phyloP scores from a whole-genome alignment of 2,888 invertebrate species.

The Nasonovia ribisnigri region DNA sequence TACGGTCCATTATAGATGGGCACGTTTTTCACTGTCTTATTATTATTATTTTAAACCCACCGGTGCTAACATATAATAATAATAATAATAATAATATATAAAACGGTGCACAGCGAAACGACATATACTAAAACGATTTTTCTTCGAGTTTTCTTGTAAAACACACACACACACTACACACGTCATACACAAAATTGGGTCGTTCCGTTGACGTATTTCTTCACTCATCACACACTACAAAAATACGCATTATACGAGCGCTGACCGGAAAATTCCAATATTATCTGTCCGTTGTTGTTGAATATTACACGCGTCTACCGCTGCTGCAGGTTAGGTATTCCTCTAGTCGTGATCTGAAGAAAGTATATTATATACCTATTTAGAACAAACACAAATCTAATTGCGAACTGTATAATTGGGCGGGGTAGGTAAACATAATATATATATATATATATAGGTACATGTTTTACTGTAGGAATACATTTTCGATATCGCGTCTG shows the following conservation, averaged over 20 bases:
- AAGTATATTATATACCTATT: constrained; percentile 38
- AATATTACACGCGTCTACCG: not conserved
- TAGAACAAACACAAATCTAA: constrained; percentile 55
- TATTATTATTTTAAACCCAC: constrained; percentile 9
- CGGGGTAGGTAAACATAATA: not conserved
- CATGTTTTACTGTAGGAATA: not conserved
- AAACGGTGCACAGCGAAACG: constrained; percentile 53
- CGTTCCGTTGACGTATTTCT: constrained; percentile 59
- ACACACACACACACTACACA: constrained; percentile 1
- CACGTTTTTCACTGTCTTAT: constrained; percentile 57
- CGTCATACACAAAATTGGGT: constrained; percentile 44
- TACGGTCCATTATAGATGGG: constrained; percentile 37
- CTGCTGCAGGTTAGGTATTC: not conserved
- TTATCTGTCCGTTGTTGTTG: constrained; percentile 46
- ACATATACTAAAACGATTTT: constrained; percentile 54
- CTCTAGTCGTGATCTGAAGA: constrained; percentile 24
- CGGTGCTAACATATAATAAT: constrained; percentile 17
- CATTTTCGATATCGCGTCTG: not conserved
- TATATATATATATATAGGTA: not conserved
- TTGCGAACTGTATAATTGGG: constrained; percentile 56
- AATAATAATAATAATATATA: not conserved
- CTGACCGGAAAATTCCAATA: constrained; percentile 65
- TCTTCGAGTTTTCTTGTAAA: constrained; percentile 46
- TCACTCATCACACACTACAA: constrained; percentile 39
- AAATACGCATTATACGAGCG: constrained; percentile 55